Percentiles rank a stretch among this genome's conserved stretches.
Conservation (phyloP, 2,888 invertebrate genomes). For the Noctua comes region DNA sequence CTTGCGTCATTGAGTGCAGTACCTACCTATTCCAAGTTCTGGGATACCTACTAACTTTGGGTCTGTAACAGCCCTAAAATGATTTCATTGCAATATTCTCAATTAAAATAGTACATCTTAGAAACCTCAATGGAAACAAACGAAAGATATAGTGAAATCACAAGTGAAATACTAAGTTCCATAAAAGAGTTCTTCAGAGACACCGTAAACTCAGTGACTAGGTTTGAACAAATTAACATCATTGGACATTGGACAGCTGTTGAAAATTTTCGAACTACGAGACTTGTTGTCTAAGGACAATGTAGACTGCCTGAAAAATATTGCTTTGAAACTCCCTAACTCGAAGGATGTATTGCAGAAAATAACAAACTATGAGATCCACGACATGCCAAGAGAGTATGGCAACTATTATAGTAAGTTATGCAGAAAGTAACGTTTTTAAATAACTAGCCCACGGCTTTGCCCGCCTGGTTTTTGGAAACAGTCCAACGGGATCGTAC, state of each 20-base stretch:
- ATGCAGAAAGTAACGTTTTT: conserved; percentile 69
- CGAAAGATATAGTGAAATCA: conserved; percentile 75
- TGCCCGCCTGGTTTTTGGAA: too few species aligned
- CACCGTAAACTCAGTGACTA: conserved; percentile 83
- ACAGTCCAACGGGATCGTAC: too few species aligned
- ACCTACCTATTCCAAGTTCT: neutral
- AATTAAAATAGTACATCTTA: conserved; percentile 75
- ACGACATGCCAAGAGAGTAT: conserved; percentile 63
- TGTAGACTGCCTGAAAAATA: conserved; percentile 78
- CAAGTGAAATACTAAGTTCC: conserved; percentile 72
- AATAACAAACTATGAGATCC: conserved; percentile 77
- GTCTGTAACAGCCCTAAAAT: conserved; percentile 63
- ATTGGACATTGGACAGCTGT: conserved; percentile 72
- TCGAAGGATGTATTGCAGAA: conserved; percentile 66
- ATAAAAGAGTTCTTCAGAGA: conserved; percentile 80
- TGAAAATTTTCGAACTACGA: conserved; percentile 81
- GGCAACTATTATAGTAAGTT: conserved; percentile 78
- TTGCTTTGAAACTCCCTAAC: conserved; percentile 75
- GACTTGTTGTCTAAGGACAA: conserved; percentile 82
- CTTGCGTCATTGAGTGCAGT: neutral
- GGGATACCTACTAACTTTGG: neutral
- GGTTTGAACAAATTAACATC: conserved; percentile 55
- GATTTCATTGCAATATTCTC: conserved; percentile 79
- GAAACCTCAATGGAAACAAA: conserved; percentile 72
- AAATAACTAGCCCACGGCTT: too few species aligned